Conservation (phyloP, 2,888 invertebrate genomes). For the Rotaria magnacalcarata region DNA sequence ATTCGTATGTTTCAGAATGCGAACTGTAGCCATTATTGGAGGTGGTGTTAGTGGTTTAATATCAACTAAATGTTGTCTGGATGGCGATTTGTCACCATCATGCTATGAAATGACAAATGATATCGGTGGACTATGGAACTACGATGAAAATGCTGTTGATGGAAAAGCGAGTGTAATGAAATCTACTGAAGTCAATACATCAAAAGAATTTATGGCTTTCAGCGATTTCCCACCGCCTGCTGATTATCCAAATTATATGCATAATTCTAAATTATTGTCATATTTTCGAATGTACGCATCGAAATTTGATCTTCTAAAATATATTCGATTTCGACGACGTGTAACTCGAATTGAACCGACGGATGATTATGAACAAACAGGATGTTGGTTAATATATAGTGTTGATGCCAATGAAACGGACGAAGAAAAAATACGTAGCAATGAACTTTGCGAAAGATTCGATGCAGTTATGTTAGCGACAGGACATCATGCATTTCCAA, state of each 20-base stretch:
- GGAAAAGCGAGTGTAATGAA: slow-evolving; percentile 53
- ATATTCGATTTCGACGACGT: slow-evolving; percentile 50
- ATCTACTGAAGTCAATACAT: slow-evolving; percentile 54
- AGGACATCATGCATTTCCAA: slow-evolving; percentile 50
- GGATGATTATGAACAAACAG: slow-evolving; percentile 51
- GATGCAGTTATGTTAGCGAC: slow-evolving; percentile 55
- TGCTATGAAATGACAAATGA: slow-evolving; percentile 54
- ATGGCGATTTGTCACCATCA: slow-evolving; percentile 52
- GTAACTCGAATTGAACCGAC: slow-evolving; percentile 47
- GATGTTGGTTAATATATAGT: slow-evolving; percentile 51
- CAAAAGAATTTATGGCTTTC: slow-evolving; percentile 55
- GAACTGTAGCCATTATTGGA: slow-evolving; percentile 51
- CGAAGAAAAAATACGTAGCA: not conserved
- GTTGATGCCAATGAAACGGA: not conserved
- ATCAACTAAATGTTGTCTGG: slow-evolving; percentile 53
- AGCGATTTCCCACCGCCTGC: slow-evolving; percentile 57
- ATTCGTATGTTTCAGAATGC: not conserved
- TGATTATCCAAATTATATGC: slow-evolving; percentile 57
- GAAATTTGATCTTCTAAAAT: slow-evolving; percentile 51
- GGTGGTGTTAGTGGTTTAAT: slow-evolving; percentile 52
- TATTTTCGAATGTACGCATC: slow-evolving; percentile 56
- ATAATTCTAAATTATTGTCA: slow-evolving; percentile 53
- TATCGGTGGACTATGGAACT: slow-evolving; percentile 55
- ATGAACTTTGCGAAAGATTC: slow-evolving; percentile 49
- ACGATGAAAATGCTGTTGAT: slow-evolving; percentile 48